A percentile compares a stretch with the other conserved stretches of the same genome.
These are phyloP conservation scores for Cyprinella venusta DNA, from an alignment of 2,797 vertebrate species.

Conservation along the genomic window DNA sequence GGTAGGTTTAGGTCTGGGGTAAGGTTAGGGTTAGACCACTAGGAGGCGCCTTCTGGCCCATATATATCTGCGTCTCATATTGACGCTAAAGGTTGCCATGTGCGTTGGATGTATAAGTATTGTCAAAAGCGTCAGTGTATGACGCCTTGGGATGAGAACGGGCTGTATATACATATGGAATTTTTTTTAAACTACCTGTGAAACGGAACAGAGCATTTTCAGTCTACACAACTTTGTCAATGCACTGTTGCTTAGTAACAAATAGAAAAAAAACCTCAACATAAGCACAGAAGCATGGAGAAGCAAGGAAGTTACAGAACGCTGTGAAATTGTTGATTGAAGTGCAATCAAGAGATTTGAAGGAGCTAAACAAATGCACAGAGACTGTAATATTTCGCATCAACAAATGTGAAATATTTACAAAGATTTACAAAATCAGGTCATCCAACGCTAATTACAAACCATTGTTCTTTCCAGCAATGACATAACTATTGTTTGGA, in stretches of 20 bases:
- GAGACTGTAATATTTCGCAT: background rate
- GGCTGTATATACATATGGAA: background rate
- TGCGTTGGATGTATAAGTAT: no score
- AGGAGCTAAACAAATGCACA: slow-evolving; percentile 23
- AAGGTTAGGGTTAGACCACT: no score
- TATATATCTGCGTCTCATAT: no score
- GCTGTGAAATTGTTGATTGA: background rate
- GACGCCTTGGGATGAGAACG: no score
- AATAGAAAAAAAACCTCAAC: background rate
- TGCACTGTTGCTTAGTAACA: slow-evolving; percentile 20
- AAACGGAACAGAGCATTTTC: background rate
- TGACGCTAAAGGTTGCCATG: no score
- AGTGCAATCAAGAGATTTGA: slow-evolving; percentile 35
- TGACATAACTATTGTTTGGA: background rate
- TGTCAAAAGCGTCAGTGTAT: no score
- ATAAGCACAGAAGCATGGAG: background rate
- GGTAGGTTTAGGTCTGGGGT: no score
- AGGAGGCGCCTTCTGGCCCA: no score
- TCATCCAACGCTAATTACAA: background rate
- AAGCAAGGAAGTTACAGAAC: background rate
- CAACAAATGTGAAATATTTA: slow-evolving; percentile 29
- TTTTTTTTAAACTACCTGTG: background rate
- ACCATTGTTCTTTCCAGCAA: slow-evolving; percentile 2
- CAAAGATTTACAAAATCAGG: slow-evolving; percentile 5
- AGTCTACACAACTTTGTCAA: background rate